phyloP scores from a whole-genome alignment of 2,797 vertebrate species.

The Clarias laeviceps region DNA sequence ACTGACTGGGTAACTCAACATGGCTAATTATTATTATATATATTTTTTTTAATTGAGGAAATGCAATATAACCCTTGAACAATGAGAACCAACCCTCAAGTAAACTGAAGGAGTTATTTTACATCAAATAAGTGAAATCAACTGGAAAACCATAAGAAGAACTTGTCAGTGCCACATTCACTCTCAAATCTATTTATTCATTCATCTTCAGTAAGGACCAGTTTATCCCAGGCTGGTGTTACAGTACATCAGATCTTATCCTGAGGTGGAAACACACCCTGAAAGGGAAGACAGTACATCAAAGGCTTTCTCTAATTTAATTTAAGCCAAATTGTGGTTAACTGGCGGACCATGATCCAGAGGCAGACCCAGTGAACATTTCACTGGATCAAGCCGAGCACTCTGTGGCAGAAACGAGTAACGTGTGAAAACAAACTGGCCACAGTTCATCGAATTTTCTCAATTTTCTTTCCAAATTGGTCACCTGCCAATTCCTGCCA shows the following conservation, averaged over 20 bases:
- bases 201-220: background rate
- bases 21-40: background rate
- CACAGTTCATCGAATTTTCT: background rate
- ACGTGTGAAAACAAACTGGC: background rate
- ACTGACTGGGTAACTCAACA: slow-evolving; percentile 34
- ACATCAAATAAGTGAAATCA: background rate
- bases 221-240: background rate
- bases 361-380: background rate
- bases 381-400: too few relatives aligned
- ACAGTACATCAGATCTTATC: background rate
- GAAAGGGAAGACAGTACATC: background rate
- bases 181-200: background rate
- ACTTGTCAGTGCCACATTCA: background rate
- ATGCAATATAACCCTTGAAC: background rate
- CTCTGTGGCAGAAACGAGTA: background rate
- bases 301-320: background rate
- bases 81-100: background rate
- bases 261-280: background rate
- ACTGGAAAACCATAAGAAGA: background rate
- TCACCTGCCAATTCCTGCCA: background rate
- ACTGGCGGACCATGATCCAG: background rate
- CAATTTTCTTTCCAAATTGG: background rate
- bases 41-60: background rate
- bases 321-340: background rate
- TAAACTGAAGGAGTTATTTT: too few relatives aligned